Evolutionary conservation across 2,888 invertebrate species (phyloP).

Genomic region (Hirtodrosophila cameraria): DNA sequence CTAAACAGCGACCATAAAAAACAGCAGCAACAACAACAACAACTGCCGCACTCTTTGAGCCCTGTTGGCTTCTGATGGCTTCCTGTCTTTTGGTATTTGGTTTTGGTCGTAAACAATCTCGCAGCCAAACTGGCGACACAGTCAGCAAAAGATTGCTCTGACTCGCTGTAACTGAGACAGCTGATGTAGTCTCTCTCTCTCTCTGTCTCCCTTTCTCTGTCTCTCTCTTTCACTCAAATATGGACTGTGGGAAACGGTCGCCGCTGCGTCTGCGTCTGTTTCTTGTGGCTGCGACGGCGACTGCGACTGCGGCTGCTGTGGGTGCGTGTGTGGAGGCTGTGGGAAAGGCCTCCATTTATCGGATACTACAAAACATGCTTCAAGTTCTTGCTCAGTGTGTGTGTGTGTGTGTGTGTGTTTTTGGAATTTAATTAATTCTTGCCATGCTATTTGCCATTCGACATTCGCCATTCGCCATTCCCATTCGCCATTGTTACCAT

Average conservation of each 20-base stretch:
- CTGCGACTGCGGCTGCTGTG: conserved; percentile 37
- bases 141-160: conserved; percentile 5
- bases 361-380: conserved; percentile 1
- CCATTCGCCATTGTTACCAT: conserved; percentile 31
- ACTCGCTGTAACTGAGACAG: background rate
- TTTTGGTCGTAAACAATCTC: conserved; percentile 61
- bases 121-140: conserved; percentile 58
- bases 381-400: background rate
- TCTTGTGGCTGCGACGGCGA: conserved; percentile 1
- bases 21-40: conserved; percentile 14
- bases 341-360: conserved; percentile 37
- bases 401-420: conserved; percentile 30
- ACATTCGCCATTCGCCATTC: conserved; percentile 8
- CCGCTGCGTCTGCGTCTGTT: conserved; percentile 25
- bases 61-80: conserved; percentile 49
- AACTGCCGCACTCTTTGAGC: conserved; percentile 35
- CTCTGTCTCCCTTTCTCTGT: conserved; percentile 12
- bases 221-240: conserved; percentile 10
- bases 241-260: conserved; percentile 50
- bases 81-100: conserved; percentile 58
- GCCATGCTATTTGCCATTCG: conserved; percentile 45
- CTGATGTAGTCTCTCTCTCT: conserved; percentile 18
- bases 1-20: conserved; percentile 31
- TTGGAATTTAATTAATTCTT: conserved; percentile 66
- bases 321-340: conserved; percentile 51